Conservation (phyloP, 1,140 invertebrate species). For the Tetraneura akinire region DNA sequence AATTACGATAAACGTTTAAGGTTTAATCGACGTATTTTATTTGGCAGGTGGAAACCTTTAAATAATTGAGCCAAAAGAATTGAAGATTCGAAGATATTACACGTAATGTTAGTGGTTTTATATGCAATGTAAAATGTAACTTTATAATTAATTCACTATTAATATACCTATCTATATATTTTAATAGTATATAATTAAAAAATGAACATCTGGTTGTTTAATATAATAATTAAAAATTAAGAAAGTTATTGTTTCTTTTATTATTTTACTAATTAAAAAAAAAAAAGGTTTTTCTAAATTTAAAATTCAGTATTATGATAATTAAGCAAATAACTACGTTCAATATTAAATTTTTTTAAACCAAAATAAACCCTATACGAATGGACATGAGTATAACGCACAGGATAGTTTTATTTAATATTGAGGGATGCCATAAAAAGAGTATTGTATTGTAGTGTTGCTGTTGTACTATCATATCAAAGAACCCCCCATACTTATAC, state of each 20-base stretch:
- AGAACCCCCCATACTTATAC: neutral
- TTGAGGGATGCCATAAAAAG: neutral
- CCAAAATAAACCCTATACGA: neutral
- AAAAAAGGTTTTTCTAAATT: neutral
- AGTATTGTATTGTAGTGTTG: neutral
- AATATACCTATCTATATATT: too few relatives aligned
- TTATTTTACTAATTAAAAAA: neutral
- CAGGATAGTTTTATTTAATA: constrained; percentile 27
- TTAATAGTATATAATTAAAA: neutral
- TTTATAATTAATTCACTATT: neutral
- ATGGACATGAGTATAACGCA: too few relatives aligned
- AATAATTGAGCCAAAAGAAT: constrained; percentile 7
- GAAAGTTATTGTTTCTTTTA: neutral
- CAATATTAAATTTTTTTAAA: neutral
- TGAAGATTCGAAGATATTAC: neutral
- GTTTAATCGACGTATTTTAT: neutral
- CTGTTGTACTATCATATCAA: neutral
- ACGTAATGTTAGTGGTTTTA: neutral
- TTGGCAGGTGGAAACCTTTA: constrained; percentile 11
- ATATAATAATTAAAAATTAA: constrained; percentile 19
- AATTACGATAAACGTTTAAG: too few relatives aligned
- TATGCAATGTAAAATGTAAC: neutral
- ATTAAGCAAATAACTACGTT: neutral
- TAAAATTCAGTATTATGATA: neutral
- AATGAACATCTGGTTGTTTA: constrained; percentile 4